phyloP scores from a whole-genome alignment of 2,113 vertebrate species.

The Trachemys scripta region DNA sequence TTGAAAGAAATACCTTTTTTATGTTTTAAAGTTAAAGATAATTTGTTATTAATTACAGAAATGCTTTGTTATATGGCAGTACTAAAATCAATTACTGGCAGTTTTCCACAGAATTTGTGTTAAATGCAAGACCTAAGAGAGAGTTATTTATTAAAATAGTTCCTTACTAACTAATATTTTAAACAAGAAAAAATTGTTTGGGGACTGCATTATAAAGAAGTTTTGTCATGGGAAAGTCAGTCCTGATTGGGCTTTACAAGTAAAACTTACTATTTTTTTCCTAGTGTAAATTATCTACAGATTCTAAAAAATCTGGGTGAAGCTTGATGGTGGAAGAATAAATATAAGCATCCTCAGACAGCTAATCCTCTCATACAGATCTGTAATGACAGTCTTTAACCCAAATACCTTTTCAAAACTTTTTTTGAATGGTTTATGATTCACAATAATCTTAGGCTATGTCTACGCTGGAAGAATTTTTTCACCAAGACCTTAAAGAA shows the following conservation, averaged over 20 bases:
- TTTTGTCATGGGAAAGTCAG: not conserved
- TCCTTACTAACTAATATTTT: not conserved
- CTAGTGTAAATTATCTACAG: not conserved
- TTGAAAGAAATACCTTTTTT: not conserved
- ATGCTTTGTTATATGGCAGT: not conserved
- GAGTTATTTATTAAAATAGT: not conserved
- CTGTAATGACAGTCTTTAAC: not conserved
- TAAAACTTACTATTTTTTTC: not conserved
- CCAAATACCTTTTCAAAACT: not conserved
- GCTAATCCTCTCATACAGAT: not conserved
- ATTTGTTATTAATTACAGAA: not conserved
- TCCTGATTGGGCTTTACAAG: not conserved
- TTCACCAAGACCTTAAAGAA: too few species aligned
- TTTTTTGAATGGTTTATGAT: not conserved
- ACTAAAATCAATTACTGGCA: not conserved
- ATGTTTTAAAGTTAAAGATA: not conserved
- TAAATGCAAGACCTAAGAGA: not conserved
- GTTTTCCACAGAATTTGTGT: slow-evolving; percentile 4
- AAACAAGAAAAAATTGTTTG: slow-evolving; percentile 5
- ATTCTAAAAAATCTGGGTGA: not conserved
- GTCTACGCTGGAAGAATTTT: too few species aligned
- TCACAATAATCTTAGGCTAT: not conserved
- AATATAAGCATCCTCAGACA: not conserved
- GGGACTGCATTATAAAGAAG: not conserved
- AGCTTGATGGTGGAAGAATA: not conserved